Conservation (phyloP, 2,113 vertebrate genomes). For the Paratilapia polleni region DNA sequence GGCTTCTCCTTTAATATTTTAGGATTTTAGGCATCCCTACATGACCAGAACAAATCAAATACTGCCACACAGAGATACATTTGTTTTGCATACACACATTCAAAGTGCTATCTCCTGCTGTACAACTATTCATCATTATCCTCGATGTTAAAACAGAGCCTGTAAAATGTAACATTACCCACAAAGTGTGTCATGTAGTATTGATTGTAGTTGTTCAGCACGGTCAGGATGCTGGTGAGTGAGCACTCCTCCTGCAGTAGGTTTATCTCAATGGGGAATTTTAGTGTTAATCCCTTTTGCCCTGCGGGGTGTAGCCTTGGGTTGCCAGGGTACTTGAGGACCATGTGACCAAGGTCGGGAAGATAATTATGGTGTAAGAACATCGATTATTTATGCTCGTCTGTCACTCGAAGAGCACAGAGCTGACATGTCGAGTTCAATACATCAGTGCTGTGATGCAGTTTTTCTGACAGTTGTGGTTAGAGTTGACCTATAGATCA, state of each 20-base stretch:
- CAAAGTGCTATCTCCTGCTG: background rate
- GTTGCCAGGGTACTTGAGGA: constrained; percentile 35
- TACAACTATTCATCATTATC: background rate
- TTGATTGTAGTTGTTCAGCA: constrained; percentile 43
- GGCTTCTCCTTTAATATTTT: background rate
- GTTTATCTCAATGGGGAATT: constrained; percentile 45
- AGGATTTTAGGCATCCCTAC: background rate
- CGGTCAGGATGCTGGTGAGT: constrained; percentile 36
- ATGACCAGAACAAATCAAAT: background rate
- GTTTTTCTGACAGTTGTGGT: constrained; percentile 12
- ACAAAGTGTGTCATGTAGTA: constrained; percentile 56
- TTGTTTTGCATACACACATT: background rate
- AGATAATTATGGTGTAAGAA: constrained; percentile 61
- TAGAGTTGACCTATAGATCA: background rate
- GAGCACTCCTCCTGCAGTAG: constrained; percentile 39
- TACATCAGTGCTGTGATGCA: constrained; percentile 33
- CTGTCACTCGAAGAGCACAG: constrained; percentile 58
- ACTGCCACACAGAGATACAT: background rate
- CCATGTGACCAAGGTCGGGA: constrained; percentile 62
- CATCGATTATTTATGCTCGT: constrained; percentile 75
- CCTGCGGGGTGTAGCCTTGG: constrained; percentile 28
- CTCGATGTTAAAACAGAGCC: constrained; percentile 26
- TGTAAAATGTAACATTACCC: constrained; percentile 50
- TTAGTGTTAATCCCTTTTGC: constrained; percentile 39
- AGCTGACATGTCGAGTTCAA: constrained; percentile 41